Percentiles rank a stretch among this genome's conserved stretches.
Conservation (phyloP, 2,888 invertebrate species). For the Drosophila neonasuta region DNA sequence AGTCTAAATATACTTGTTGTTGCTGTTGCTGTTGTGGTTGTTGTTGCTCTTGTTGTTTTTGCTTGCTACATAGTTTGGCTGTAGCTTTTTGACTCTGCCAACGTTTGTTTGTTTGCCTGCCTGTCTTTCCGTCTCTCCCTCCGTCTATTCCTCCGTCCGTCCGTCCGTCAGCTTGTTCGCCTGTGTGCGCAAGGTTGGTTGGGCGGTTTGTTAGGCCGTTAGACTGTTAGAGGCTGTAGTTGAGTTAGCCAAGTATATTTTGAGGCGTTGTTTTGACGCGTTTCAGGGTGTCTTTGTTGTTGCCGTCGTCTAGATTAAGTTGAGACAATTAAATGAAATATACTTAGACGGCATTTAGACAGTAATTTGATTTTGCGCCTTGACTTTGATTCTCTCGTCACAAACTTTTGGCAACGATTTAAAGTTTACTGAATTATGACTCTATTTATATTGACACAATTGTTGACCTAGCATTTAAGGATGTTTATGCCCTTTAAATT, state of each 20-base stretch:
- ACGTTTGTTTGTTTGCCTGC: slow-evolving; percentile 55
- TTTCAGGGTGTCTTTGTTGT: slow-evolving; percentile 40
- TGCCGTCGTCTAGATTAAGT: slow-evolving; percentile 53
- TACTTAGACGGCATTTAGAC: slow-evolving; percentile 70
- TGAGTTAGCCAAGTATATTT: slow-evolving; percentile 54
- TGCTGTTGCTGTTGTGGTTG: slow-evolving; percentile 12
- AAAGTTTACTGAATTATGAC: slow-evolving; percentile 9
- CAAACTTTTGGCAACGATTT: slow-evolving; percentile 12
- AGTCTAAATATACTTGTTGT: slow-evolving; percentile 39
- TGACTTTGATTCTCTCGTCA: slow-evolving; percentile 45
- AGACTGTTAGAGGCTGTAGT: slow-evolving; percentile 13
- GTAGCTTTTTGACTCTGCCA: slow-evolving; percentile 51
- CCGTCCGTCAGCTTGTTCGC: slow-evolving; percentile 51
- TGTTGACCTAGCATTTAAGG: neutral
- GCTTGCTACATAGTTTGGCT: slow-evolving; percentile 55
- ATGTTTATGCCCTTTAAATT: neutral
- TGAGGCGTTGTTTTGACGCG: slow-evolving; percentile 69
- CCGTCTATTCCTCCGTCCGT: neutral
- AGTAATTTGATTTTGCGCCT: slow-evolving; percentile 68
- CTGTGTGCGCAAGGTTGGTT: slow-evolving; percentile 12
- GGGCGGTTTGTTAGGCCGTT: slow-evolving; percentile 17
- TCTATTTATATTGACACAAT: slow-evolving; percentile 10
- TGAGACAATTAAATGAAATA: slow-evolving; percentile 64
- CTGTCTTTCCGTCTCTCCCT: neutral
- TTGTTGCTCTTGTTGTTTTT: slow-evolving; percentile 28